These are phyloP conservation scores for Macroramphosus scolopax DNA, from an alignment of 2,797 vertebrate species.

Conservation along the genomic window DNA sequence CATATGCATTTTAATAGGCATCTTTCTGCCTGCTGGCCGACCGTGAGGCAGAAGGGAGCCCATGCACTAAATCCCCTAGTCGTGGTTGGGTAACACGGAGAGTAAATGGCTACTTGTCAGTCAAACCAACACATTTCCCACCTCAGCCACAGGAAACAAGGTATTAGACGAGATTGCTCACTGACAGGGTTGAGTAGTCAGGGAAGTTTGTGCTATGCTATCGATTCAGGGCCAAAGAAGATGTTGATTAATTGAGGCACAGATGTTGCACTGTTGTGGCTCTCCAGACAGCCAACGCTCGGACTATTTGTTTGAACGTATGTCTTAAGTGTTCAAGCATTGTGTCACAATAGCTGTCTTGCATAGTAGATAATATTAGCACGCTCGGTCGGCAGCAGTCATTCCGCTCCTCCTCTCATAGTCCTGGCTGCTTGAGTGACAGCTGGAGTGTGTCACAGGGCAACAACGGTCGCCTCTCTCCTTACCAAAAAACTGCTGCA, in stretches of 20 bases:
- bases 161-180: conserved; percentile 24
- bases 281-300: conserved; percentile 8
- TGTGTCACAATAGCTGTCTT: conserved; percentile 8
- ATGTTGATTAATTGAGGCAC: conserved; percentile 21
- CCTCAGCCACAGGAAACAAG: conserved; percentile 27
- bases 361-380: conserved; percentile 17
- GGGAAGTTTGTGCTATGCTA: conserved; percentile 6
- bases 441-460: conserved; percentile 43
- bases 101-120: conserved; percentile 43
- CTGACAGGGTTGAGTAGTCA: conserved; percentile 26
- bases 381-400: conserved; percentile 39
- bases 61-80: conserved; percentile 23
- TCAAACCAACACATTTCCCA: conserved; percentile 55
- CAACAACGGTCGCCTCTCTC: conserved; percentile 18
- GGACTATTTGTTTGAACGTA: neutral
- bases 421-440: conserved; percentile 43
- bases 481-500: conserved; percentile 40
- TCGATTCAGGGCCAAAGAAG: conserved; percentile 2
- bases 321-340: neutral
- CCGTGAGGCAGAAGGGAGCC: conserved; percentile 29
- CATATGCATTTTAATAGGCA: conserved; percentile 73
- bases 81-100: conserved; percentile 32
- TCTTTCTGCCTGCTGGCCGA: conserved; percentile 54
- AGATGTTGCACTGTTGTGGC: conserved; percentile 18
- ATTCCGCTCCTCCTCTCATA: conserved; percentile 27